Base-by-base conservation (phyloP, 2,888 invertebrate species). In the Cyrtodaria siliqua region DNA sequence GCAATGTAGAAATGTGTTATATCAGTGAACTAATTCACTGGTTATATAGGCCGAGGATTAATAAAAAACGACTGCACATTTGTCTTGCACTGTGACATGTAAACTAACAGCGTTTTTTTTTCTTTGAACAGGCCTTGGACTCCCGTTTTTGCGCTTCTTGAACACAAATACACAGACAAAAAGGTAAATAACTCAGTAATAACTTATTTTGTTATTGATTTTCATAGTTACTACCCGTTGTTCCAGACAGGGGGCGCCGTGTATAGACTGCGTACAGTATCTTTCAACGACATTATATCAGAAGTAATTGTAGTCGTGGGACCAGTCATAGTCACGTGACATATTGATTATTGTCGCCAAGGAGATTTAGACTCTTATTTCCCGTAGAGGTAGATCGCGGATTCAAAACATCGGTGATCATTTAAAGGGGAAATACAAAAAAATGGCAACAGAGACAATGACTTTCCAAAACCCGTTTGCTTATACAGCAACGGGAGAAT, bases 401-500 rank as follows among this genome's bases (percentile, higher is more conserved):
- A 76, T 72, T 76, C 76, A 80, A 72, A 80, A 69, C 53, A 26
- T 27, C 42, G 29, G 16, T 38, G 33, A 24, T n/a, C 8, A 18
- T 3, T 26, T 26, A 52, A 52, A 29, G 9, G 2, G 18, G 2
- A 40, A 18, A 33, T 20, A 56, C 12, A 56, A 40, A 40, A 80
- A 62, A 72, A 80, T 80, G 80, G 80, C 80, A 69, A 66, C 76
- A 14, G 60, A 69, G 44, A 64, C 78, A 20, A 70, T 69, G 47
- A 20, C 63, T 47, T 53, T 55, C 18, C 52, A 81, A 50, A 85
- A 79, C 57, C 85, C 85, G 0, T 92, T 79, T 75, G 69, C 81
- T 4, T 81, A 83, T 57, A 92, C 91, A 14, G 91, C 91, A 52
- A 87, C 92, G 3, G 92, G 92, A 8, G 85, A 89, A 61, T 80